Evolutionary conservation across 2,797 vertebrate species (phyloP).

Genomic region (Muscicapa comitata): DNA sequence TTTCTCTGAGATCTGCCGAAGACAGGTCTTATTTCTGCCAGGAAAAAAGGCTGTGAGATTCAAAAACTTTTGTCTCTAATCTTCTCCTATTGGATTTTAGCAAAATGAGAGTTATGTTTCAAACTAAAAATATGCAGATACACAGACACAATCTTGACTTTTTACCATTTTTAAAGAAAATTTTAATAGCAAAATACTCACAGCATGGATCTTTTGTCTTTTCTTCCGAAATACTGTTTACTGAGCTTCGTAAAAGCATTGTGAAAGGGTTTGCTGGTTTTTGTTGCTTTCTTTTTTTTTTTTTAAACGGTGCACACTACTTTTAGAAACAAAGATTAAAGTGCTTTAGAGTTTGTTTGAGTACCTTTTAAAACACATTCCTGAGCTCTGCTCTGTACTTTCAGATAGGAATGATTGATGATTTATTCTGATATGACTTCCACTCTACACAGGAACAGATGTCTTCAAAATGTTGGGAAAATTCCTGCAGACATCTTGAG

Average conservation of each 20-base stretch:
- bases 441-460: not conserved
- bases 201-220: not conserved
- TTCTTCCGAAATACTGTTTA: not conserved
- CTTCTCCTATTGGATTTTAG: not conserved
- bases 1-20: not conserved
- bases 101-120: not conserved
- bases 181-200: not conserved
- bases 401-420: not conserved
- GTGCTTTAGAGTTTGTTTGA: not conserved
- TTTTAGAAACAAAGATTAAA: not conserved
- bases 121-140: not conserved
- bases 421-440: not conserved
- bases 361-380: not conserved
- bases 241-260: not conserved
- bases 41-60: not conserved
- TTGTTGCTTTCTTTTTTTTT: not conserved
- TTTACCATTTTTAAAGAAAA: not conserved
- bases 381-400: not conserved
- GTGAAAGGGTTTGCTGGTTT: not conserved
- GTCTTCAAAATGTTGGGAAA: not conserved
- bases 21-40: not conserved
- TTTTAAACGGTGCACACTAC: not conserved
- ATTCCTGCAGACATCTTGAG: not conserved
- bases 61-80: not conserved
- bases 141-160: fast-evolving